Evolutionary conservation across 2,888 invertebrate genomes (phyloP), one percentile per base, ranked within the genome.

Genomic region (Netelia melanura): DNA sequence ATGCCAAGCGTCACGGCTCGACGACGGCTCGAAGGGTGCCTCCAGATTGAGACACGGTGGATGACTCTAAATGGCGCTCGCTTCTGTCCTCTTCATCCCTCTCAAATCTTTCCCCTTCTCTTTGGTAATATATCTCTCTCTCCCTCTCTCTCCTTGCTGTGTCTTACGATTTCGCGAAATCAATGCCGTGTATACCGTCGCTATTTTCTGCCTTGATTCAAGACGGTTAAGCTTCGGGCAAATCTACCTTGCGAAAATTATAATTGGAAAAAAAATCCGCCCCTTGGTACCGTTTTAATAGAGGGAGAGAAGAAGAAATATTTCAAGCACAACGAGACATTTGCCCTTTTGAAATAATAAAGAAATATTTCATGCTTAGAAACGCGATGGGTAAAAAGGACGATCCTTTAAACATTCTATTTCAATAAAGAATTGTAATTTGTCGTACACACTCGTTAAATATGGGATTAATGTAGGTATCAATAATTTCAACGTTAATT

Each of bases 1-100:
- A 93, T 93, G 93, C 93, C 92, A 92, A 91, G 89, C 93, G 93
- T 93, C 92, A 93, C 93, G 93, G 93, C 92, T 92, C 93, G 93
- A 90, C 92, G 93, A 91, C 91, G 89, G 89, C 90, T 90, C 89
- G 91, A 91, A 92, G 92, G 93, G 92, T 91, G 90, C 90, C 89
- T 90, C 90, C 90, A 91, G 91, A 93, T 93, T 91, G 93, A 93
- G 93, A 93, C 93, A 93, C 92, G 93, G 90, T 92, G 90, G 92
- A 93, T 92, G 92, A 93, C 91, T 93, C 92, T 92, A 93, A 93
- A 93, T 93, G 92, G 91, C 91, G 90, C 91, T 92, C 89, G 89
- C 88, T 89, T 89, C 88, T 87, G 84, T 87, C 85, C 83, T 86
- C 79, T 84, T 86, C 48, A 61, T 71, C 44, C 67, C 72, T 75